A percentile compares a stretch with the other conserved stretches of the same genome.
phyloP scores from a whole-genome alignment of 2,888 invertebrate genomes.

The Heliconius sara region DNA sequence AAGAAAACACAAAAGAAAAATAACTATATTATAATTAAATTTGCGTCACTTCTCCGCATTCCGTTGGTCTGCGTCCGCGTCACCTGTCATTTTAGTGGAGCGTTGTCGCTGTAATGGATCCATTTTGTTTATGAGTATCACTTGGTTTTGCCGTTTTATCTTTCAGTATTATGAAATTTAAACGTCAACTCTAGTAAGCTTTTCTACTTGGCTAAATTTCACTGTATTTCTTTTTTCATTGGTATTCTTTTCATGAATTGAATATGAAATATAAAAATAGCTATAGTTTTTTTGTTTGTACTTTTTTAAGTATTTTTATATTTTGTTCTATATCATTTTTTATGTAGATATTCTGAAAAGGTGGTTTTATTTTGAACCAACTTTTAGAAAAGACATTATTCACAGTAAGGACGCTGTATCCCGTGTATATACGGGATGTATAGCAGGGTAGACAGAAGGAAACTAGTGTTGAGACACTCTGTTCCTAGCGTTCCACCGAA shows the following conservation, averaged over 20 bases:
- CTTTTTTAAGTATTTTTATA: not conserved
- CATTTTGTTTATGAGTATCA: slow-evolving; percentile 26
- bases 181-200: slow-evolving; percentile 7
- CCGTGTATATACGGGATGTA: too few species aligned
- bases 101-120: slow-evolving; percentile 33
- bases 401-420: too few species aligned
- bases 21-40: slow-evolving; percentile 35
- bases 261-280: not conserved
- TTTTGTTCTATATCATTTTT: too few species aligned
- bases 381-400: too few species aligned
- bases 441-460: too few species aligned
- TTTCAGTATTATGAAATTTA: slow-evolving; percentile 26
- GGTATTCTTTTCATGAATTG: not conserved
- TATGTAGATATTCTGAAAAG: too few species aligned
- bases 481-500: too few species aligned
- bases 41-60: slow-evolving; percentile 29
- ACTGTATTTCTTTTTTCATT: not conserved
- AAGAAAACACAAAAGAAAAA: not conserved
- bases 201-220: not conserved
- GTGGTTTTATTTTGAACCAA: not conserved
- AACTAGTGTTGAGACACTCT: too few species aligned
- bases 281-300: not conserved
- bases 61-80: slow-evolving; percentile 23
- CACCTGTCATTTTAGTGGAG: slow-evolving; percentile 33
- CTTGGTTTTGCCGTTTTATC: slow-evolving; percentile 27